Evolutionary conservation across 2,113 vertebrate species (phyloP).

Genomic region (Dunckerocampus dactyliophorus): DNA sequence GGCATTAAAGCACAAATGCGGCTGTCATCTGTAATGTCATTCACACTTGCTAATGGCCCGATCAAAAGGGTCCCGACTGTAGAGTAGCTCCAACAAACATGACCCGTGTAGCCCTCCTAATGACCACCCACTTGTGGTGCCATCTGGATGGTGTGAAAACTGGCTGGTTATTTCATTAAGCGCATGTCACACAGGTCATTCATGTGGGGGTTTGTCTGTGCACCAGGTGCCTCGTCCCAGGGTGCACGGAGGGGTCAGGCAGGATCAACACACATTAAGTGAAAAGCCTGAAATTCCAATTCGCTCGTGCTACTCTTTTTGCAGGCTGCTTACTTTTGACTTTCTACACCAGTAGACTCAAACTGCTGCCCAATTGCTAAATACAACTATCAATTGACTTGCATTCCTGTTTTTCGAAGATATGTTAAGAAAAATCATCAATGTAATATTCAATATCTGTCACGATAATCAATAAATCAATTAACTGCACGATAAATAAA

Average conservation of each 20-base stretch:
- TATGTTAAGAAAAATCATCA: too few species aligned
- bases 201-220: constrained; percentile 25
- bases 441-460: too few species aligned
- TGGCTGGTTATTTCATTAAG: constrained; percentile 47
- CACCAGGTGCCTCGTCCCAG: constrained; percentile 51
- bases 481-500: too few species aligned
- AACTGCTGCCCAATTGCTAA: background rate
- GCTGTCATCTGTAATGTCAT: background rate
- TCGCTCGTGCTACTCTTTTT: background rate
- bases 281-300: constrained; percentile 50
- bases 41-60: background rate
- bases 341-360: background rate
- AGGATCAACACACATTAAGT: constrained; percentile 44
- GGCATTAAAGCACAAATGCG: constrained; percentile 4
- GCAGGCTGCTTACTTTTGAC: background rate
- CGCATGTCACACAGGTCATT: constrained; percentile 44
- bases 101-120: constrained; percentile 18
- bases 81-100: constrained; percentile 12
- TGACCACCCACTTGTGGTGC: constrained; percentile 32
- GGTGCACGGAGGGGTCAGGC: constrained; percentile 48
- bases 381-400: background rate
- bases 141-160: constrained; percentile 20
- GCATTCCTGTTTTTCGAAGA: too few species aligned
- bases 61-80: constrained; percentile 15
- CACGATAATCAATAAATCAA: too few species aligned